A percentile compares a stretch with the other conserved stretches of the same genome.
These are phyloP conservation scores for Oxyura jamaicensis DNA, from an alignment of 2,113 vertebrate species.

Conservation along the genomic window DNA sequence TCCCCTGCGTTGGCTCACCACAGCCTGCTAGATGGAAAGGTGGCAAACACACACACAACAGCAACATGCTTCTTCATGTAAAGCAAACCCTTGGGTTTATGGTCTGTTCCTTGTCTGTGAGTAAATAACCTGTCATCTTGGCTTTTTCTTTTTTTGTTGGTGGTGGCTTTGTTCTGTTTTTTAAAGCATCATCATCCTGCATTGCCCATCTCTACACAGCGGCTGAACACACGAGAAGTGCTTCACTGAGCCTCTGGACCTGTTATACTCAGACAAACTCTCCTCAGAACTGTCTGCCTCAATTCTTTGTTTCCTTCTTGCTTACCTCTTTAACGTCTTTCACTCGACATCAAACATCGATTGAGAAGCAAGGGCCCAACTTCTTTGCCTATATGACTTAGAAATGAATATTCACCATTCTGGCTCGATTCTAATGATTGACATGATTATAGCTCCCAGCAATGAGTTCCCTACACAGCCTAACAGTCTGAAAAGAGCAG, in stretches of 20 bases:
- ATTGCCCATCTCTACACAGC: not conserved
- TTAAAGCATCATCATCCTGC: not conserved
- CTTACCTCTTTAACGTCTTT: not conserved
- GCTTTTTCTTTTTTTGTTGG: not conserved
- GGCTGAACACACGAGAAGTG: not conserved
- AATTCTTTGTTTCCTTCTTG: not conserved
- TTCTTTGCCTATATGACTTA: not conserved
- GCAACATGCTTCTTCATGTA: not conserved
- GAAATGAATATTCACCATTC: not conserved
- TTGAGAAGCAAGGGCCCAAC: not conserved
- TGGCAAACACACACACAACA: not conserved
- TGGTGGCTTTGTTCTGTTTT: too few species aligned
- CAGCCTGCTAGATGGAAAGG: not conserved
- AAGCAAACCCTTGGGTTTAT: not conserved
- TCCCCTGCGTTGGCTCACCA: not conserved
- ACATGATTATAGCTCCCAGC: not conserved
- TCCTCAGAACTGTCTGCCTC: not conserved
- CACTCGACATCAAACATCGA: not conserved
- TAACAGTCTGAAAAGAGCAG: constrained; percentile 7
- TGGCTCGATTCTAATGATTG: not conserved
- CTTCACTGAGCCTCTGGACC: not conserved
- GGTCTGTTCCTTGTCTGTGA: not conserved
- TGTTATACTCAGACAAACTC: not conserved
- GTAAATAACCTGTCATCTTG: not conserved
- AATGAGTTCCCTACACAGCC: not conserved